phyloP scores from a whole-genome alignment of 2,113 vertebrate species.

The Pachyramphus minor region DNA sequence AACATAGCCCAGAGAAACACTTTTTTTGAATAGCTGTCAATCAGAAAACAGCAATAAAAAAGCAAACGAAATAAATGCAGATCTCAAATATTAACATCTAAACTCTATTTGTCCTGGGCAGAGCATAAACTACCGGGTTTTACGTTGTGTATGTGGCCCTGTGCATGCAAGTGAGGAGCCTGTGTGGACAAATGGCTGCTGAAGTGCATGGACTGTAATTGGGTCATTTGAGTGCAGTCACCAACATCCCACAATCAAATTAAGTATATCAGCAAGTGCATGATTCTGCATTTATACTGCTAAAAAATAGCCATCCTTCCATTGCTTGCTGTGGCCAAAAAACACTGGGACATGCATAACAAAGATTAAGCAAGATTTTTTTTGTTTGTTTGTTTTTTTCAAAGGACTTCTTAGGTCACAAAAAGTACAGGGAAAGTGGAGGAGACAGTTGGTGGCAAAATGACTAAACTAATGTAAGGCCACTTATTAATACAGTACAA shows the following conservation, averaged over 20 bases:
- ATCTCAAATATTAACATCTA: neutral
- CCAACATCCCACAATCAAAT: neutral
- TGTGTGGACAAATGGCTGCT: neutral
- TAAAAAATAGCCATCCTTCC: neutral
- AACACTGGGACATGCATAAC: neutral
- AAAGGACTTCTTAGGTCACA: neutral
- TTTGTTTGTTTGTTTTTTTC: neutral
- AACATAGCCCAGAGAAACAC: slow-evolving; percentile 1
- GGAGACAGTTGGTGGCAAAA: neutral
- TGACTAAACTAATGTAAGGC: neutral
- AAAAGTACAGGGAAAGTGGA: neutral
- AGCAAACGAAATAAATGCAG: neutral
- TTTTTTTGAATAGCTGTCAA: slow-evolving; percentile 17
- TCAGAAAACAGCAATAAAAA: neutral
- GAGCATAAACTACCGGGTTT: neutral
- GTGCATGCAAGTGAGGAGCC: neutral
- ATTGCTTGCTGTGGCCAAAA: neutral
- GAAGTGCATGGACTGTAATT: neutral
- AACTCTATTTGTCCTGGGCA: neutral
- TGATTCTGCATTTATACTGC: neutral
- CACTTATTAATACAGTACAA: neutral
- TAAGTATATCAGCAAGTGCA: neutral
- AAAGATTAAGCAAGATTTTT: neutral
- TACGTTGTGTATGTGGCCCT: neutral
- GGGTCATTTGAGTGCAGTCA: neutral